phyloP scores from a whole-genome alignment of 1,140 invertebrate genomes.

The Pseudomyrmex flavicornis region DNA sequence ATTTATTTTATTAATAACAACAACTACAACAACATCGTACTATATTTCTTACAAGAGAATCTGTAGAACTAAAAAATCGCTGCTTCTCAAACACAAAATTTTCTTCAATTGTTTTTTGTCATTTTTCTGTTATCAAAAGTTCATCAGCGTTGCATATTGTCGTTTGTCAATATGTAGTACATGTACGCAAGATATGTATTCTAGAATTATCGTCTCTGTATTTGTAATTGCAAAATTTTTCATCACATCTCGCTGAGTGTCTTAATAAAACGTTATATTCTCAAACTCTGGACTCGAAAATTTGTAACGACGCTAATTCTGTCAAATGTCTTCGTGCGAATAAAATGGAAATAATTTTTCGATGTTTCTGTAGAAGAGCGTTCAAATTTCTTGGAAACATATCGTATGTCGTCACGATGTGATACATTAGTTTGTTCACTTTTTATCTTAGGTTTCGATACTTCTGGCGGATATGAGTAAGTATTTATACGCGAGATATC shows the following conservation, averaged over 20 bases:
- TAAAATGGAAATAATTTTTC: conserved; percentile 18
- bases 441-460: conserved; percentile 23
- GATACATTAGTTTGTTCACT: conserved; percentile 5
- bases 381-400: conserved; percentile 8
- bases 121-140: no score
- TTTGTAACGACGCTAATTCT: background rate
- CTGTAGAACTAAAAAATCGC: background rate
- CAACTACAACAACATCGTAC: conserved; percentile 8
- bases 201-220: no score
- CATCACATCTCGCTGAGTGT: no score
- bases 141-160: no score
- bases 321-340: background rate
- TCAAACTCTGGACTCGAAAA: no score
- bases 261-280: no score
- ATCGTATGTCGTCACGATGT: conserved; percentile 13
- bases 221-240: no score
- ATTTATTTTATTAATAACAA: conserved; percentile 59
- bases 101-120: background rate
- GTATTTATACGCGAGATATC: background rate
- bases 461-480: conserved; percentile 9
- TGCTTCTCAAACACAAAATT: background rate
- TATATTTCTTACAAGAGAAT: conserved; percentile 30
- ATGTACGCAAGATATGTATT: no score
- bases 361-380: background rate
- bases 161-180: no score